A percentile compares a stretch with the other conserved stretches of the same genome.
Evolutionary conservation across 2,797 vertebrate genomes (phyloP).

Genomic region (Rousettus madagascariensis): DNA sequence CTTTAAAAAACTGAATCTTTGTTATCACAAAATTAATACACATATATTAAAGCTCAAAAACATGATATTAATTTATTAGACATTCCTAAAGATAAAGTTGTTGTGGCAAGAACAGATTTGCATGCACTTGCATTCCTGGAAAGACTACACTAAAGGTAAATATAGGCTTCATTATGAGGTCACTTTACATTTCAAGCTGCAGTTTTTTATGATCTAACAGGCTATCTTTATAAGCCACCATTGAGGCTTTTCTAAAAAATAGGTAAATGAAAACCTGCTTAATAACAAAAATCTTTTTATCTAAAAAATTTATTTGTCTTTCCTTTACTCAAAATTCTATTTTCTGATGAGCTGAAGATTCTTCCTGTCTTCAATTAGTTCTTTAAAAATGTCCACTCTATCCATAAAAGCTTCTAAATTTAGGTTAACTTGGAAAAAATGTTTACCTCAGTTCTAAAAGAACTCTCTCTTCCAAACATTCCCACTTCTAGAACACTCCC

Average conservation of each 20-base stretch:
- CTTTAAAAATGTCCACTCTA: slow-evolving; percentile 19
- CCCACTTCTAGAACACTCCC: background rate
- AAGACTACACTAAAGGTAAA: background rate
- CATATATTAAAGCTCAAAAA: background rate
- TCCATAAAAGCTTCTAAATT: background rate
- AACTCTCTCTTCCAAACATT: background rate
- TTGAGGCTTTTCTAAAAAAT: background rate
- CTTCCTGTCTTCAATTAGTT: background rate
- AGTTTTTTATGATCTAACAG: background rate
- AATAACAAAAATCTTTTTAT: background rate
- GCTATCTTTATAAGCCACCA: background rate
- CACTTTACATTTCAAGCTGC: slow-evolving; percentile 22
- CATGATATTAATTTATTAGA: background rate
- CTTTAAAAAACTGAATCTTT: background rate
- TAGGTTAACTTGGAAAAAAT: background rate
- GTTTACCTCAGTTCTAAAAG: background rate
- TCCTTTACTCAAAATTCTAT: background rate
- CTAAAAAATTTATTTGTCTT: background rate
- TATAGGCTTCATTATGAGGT: background rate
- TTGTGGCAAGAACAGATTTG: background rate
- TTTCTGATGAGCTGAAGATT: background rate
- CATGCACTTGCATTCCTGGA: background rate
- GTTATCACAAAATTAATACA: background rate
- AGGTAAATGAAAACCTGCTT: background rate
- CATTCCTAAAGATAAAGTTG: background rate